These are phyloP conservation scores for Neodiprion lecontei DNA, from an alignment of 1,140 invertebrate genomes.

Conservation along the genomic window DNA sequence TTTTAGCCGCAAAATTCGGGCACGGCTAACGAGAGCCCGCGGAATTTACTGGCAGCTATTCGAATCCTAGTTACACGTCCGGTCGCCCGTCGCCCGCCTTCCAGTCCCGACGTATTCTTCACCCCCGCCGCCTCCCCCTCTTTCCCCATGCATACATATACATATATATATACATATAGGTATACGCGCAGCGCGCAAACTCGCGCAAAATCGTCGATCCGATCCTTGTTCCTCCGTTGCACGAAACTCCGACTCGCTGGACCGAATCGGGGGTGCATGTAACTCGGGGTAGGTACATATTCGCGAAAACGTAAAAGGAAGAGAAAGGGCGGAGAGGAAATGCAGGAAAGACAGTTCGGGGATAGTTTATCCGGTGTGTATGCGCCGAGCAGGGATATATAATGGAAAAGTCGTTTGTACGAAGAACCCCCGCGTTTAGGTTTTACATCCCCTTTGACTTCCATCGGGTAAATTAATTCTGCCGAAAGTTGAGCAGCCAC, in stretches of 20 bases:
- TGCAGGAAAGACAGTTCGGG: not conserved
- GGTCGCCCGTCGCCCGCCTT: not conserved
- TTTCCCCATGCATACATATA: not conserved
- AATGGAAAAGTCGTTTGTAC: not conserved
- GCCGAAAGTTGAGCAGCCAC: not conserved
- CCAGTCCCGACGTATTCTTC: too few relatives aligned
- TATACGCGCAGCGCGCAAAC: not conserved
- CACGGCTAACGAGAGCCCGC: not conserved
- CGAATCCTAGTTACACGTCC: not conserved
- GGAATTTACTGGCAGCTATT: conserved; percentile 1
- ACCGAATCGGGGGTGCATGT: not conserved
- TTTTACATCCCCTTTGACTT: not conserved
- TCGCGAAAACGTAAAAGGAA: not conserved
- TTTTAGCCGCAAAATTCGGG: too few relatives aligned
- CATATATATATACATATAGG: not conserved
- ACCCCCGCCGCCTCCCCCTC: not conserved
- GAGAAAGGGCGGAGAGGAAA: not conserved
- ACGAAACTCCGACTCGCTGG: not conserved
- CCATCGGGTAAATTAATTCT: not conserved
- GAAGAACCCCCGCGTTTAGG: not conserved
- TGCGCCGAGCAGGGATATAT: not conserved
- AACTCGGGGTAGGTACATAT: too few relatives aligned
- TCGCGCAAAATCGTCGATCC: not conserved
- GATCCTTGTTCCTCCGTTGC: not conserved
- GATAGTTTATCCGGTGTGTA: not conserved